Conservation (phyloP, 2,113 vertebrate genomes). For the Hystrix cristata region DNA sequence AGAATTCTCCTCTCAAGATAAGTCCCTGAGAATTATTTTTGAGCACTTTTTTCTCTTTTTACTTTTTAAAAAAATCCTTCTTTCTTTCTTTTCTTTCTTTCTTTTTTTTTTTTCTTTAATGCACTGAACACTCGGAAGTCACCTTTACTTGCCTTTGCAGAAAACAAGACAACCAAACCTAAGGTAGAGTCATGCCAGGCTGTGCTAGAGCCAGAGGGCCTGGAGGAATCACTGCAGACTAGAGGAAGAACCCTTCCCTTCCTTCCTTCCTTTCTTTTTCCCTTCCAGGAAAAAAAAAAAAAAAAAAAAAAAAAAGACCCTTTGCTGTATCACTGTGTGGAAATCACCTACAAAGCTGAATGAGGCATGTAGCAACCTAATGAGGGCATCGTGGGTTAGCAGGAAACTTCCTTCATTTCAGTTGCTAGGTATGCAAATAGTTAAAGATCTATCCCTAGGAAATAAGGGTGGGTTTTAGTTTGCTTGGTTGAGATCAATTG, state of each 20-base stretch:
- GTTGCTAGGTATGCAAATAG: constrained; percentile 81
- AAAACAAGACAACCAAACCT: constrained; percentile 84
- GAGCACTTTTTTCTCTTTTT: constrained; percentile 85
- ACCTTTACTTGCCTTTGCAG: constrained; percentile 88
- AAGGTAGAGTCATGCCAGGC: constrained; percentile 69
- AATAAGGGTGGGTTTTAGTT: constrained; percentile 73
- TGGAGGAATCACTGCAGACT: constrained; percentile 58
- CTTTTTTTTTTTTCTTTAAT: constrained; percentile 56
- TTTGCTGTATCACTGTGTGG: constrained; percentile 82
- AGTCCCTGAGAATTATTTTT: constrained; percentile 80
- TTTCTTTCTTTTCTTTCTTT: constrained; percentile 42
- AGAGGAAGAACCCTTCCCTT: constrained; percentile 63
- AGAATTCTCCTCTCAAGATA: constrained; percentile 56
- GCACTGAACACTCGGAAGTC: constrained; percentile 83
- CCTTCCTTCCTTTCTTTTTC: constrained; percentile 47
- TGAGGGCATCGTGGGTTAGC: constrained; percentile 61
- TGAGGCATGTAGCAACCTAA: constrained; percentile 82
- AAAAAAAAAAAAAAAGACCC: constrained; percentile 64
- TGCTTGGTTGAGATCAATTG: constrained; percentile 82
- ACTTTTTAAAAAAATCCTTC: not conserved
- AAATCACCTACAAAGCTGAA: constrained; percentile 79
- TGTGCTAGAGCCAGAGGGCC: constrained; percentile 72
- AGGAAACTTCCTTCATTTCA: constrained; percentile 79
- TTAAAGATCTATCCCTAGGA: constrained; percentile 80
- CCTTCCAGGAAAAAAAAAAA: constrained; percentile 10